These are phyloP conservation scores for Drosophila sechellia DNA, from an alignment of 1,140 invertebrate species.

Conservation along the genomic window DNA sequence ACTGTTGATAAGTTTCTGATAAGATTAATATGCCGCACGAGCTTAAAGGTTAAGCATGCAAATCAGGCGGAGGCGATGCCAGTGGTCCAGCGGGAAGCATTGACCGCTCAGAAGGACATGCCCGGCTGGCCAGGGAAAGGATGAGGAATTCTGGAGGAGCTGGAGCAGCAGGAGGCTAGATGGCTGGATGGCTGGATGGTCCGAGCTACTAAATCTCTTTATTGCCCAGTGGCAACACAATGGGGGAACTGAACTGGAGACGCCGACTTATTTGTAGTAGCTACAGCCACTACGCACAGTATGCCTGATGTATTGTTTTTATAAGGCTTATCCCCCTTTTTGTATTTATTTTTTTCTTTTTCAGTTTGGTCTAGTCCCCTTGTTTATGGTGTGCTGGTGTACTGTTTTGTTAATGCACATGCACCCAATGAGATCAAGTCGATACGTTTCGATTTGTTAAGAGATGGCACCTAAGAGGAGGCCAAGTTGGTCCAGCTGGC, in stretches of 20 bases:
- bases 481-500: not conserved
- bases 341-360: constrained; percentile 7
- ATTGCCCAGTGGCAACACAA: constrained; percentile 50
- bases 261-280: constrained; percentile 73
- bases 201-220: constrained; percentile 79
- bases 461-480: constrained; percentile 38
- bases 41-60: constrained; percentile 63
- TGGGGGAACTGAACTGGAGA: constrained; percentile 49
- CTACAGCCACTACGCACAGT: constrained; percentile 52
- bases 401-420: constrained; percentile 74
- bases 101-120: constrained; percentile 76
- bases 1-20: constrained; percentile 81
- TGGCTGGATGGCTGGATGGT: constrained; percentile 16
- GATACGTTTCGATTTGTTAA: constrained; percentile 57
- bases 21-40: constrained; percentile 77
- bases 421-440: constrained; percentile 51
- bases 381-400: constrained; percentile 61
- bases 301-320: constrained; percentile 67
- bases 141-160: constrained; percentile 27
- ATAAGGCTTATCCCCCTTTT: not conserved
- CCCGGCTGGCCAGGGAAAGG: constrained; percentile 1
- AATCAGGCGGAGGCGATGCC: constrained; percentile 39
- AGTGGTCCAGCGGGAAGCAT: constrained; percentile 38
- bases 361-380: constrained; percentile 7
- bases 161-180: constrained; percentile 40